A percentile compares a stretch with the other conserved stretches of the same genome.
Conservation (phyloP, 2,797 vertebrate species). For the Amblyopsis hoosieri region DNA sequence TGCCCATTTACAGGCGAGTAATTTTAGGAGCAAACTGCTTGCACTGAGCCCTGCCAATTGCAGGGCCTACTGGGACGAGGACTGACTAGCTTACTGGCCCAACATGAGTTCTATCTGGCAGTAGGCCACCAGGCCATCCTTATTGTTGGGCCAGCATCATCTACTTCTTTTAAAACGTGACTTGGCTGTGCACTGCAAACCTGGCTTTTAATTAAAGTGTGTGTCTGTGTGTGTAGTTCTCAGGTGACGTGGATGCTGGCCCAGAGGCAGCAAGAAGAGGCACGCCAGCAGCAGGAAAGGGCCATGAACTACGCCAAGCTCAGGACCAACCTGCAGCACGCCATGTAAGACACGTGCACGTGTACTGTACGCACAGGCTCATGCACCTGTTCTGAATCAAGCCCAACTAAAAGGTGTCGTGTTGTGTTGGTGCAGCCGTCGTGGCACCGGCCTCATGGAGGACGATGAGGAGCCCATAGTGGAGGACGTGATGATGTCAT, state of each 20-base stretch:
- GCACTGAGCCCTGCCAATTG: slow-evolving; percentile 54
- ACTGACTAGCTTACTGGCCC: slow-evolving; percentile 53
- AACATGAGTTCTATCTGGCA: slow-evolving; percentile 36
- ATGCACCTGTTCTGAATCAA: neutral
- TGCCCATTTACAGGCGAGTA: slow-evolving; percentile 56
- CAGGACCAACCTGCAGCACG: slow-evolving; percentile 97
- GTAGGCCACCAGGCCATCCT: slow-evolving; percentile 28
- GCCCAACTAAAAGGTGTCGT: neutral
- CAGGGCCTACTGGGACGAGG: slow-evolving; percentile 33
- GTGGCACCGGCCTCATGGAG: slow-evolving; percentile 97
- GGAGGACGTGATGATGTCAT: slow-evolving; percentile 99
- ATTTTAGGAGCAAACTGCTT: slow-evolving; percentile 53
- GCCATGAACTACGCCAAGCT: slow-evolving; percentile 99
- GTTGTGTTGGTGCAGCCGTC: slow-evolving; percentile 80
- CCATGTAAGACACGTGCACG: slow-evolving; percentile 85
- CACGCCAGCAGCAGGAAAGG: slow-evolving; percentile 96
- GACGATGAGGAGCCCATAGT: slow-evolving; percentile 99
- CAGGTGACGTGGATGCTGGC: slow-evolving; percentile 99
- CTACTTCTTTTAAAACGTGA: slow-evolving; percentile 4
- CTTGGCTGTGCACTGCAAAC: no score
- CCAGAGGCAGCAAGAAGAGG: slow-evolving; percentile 98
- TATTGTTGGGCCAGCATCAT: slow-evolving; percentile 31
- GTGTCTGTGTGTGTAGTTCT: slow-evolving; percentile 78
- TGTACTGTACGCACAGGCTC: neutral
- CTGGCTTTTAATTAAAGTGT: neutral